phyloP scores from a whole-genome alignment of 2,797 vertebrate genomes.

The Falco naumanni region DNA sequence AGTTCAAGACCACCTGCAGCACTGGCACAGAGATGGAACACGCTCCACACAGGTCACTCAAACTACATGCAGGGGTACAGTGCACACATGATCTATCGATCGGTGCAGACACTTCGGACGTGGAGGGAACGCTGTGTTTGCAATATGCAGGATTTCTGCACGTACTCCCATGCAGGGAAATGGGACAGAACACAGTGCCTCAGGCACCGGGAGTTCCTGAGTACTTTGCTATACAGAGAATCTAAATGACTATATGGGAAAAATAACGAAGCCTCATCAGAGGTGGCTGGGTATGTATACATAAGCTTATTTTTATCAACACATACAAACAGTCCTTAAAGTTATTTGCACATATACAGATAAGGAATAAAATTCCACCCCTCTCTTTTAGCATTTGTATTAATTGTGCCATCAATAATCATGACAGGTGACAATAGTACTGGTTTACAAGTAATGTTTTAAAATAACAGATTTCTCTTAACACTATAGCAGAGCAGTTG shows the following conservation, averaged over 20 bases:
- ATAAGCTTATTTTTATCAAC: background rate
- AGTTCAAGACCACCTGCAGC: background rate
- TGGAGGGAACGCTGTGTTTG: fast-evolving
- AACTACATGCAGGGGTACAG: too few relatives aligned
- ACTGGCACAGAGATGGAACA: background rate
- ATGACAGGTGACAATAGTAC: background rate
- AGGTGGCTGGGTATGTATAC: fast-evolving
- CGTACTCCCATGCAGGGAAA: fast-evolving
- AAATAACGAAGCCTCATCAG: background rate
- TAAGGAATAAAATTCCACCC: background rate
- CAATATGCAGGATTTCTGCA: background rate
- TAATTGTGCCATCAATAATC: background rate
- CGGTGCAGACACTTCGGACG: background rate
- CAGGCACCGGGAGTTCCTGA: background rate
- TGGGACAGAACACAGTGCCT: background rate
- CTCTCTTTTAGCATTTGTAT: background rate
- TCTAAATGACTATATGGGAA: background rate
- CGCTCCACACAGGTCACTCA: background rate
- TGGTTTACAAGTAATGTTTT: background rate
- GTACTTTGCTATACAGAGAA: background rate
- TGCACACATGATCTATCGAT: fast-evolving
- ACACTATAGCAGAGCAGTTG: background rate
- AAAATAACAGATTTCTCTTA: background rate
- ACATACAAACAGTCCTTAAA: background rate
- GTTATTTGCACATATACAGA: background rate